Conservation (phyloP, 2,888 invertebrate genomes). For the Agrochola litura region DNA sequence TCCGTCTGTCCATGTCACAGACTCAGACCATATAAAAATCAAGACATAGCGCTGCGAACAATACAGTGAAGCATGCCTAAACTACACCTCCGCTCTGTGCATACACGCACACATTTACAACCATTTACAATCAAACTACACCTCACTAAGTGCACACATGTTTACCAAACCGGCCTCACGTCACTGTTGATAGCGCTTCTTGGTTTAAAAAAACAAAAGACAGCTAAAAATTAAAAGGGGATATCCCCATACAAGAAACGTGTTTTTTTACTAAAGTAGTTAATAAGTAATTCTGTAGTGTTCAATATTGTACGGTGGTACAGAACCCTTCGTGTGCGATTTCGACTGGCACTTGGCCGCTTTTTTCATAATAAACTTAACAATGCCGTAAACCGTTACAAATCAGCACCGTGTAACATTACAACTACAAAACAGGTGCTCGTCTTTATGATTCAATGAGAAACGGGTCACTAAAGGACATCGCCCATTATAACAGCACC, state of each 20-base stretch:
- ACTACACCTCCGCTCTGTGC: too few relatives aligned
- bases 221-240: too few relatives aligned
- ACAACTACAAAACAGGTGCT: conserved; percentile 19
- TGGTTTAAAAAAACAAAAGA: neutral
- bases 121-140: too few relatives aligned
- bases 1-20: too few relatives aligned
- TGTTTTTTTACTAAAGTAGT: neutral
- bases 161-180: too few relatives aligned
- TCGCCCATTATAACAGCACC: too few relatives aligned
- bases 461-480: conserved; percentile 12
- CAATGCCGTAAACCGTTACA: conserved; percentile 11
- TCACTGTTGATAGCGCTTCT: too few relatives aligned
- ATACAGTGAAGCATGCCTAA: too few relatives aligned
- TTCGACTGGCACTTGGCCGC: neutral
- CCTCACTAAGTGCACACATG: too few relatives aligned
- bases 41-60: too few relatives aligned
- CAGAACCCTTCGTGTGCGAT: neutral
- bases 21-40: too few relatives aligned
- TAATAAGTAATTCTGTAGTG: neutral
- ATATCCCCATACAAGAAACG: neutral
- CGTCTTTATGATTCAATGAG: conserved; percentile 12
- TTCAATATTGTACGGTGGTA: neutral
- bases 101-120: too few relatives aligned
- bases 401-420: conserved; percentile 2
- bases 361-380: conserved; percentile 6